Conservation (phyloP, 2,797 vertebrate genomes). For the Lemur catta region DNA sequence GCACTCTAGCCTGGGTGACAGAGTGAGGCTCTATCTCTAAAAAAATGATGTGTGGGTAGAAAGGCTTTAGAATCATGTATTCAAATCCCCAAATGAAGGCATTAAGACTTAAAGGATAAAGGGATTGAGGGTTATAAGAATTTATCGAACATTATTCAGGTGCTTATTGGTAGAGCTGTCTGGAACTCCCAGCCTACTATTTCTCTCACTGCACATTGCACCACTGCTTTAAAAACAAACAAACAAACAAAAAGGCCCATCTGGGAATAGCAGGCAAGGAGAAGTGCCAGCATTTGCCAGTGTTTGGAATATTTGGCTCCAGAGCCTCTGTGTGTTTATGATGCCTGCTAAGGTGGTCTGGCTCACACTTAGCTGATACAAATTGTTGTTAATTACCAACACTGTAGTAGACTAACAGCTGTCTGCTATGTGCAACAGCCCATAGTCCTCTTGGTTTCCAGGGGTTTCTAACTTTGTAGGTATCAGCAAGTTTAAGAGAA, state of each 20-base stretch:
- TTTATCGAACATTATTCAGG: background rate
- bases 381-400: background rate
- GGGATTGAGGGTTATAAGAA: background rate
- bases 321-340: background rate
- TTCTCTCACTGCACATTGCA: background rate
- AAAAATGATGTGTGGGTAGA: background rate
- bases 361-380: slow-evolving; percentile 19
- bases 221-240: background rate
- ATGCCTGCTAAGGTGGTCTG: background rate
- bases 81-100: background rate
- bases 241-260: background rate
- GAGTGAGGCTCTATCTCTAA: background rate
- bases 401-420: background rate
- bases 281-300: background rate
- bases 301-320: slow-evolving; percentile 44
- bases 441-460: background rate
- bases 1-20: background rate
- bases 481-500: slow-evolving; percentile 5
- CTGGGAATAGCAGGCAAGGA: background rate
- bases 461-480: background rate
- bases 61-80: background rate
- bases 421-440: background rate
- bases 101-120: background rate
- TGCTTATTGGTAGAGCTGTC: background rate
- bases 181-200: background rate